These are phyloP conservation scores for Malurus elegans DNA, from an alignment of 2,113 vertebrate species.

Conservation along the genomic window DNA sequence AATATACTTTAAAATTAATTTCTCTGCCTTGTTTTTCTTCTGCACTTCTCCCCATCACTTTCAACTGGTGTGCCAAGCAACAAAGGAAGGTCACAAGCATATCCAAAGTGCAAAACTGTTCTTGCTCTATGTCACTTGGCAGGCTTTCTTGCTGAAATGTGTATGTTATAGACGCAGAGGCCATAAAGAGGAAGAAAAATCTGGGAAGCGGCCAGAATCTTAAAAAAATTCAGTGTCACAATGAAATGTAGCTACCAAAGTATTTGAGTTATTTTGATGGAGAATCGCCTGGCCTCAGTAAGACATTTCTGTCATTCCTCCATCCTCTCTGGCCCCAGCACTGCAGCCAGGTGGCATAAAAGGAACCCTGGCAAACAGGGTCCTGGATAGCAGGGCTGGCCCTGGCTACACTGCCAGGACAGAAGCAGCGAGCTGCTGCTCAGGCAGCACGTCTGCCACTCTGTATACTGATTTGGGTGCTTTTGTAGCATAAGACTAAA, in stretches of 20 bases:
- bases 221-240: background rate
- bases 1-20: background rate
- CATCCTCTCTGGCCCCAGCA: background rate
- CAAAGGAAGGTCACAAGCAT: background rate
- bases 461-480: accelerated
- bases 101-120: background rate
- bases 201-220: background rate
- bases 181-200: background rate
- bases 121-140: background rate
- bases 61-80: background rate
- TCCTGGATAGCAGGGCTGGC: background rate
- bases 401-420: background rate
- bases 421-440: background rate
- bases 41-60: background rate
- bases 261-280: background rate
- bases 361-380: background rate
- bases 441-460: background rate
- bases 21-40: background rate
- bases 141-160: background rate
- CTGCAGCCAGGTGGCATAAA: background rate
- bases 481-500: background rate
- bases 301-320: background rate
- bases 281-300: background rate
- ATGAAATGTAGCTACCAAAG: background rate
- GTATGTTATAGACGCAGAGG: background rate